Evolutionary conservation across 2,888 invertebrate species (phyloP), one percentile per base, ranked within the genome.

Genomic region (Neoitamus cyanurus): DNA sequence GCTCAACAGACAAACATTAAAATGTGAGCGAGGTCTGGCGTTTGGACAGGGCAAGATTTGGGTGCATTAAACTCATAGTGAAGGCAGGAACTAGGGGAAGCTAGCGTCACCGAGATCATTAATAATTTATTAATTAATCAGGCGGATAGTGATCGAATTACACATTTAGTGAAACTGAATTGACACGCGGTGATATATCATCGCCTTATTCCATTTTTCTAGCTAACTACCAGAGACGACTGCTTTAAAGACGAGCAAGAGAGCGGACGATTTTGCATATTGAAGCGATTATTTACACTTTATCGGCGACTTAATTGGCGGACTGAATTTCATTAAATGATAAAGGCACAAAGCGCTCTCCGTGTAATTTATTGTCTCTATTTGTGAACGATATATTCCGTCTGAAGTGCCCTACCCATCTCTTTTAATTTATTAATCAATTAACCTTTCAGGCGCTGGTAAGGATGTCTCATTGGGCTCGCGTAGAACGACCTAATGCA

Each of bases 251-350:
- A 9, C 7, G 9, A 58, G 25, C 58, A 58, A 58, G 58, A 58
- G 20, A 58, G 15, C 20, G 20, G 25, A 58, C 58, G 58, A 20
- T 58, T 58, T 58, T 58, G 58, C 58, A 58, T 58, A 58, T 58
- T 20, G 58, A 58, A 58, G 25, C 58, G 58, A 58, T 58, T 58
- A 58, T 58, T 58, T 58, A 58, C 20, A 58, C 58, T 58, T 58
- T 58, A 58, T 58, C 58, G 58, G 58, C 25, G 25, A 58, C 9
- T 58, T 58, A 58, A 58, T 58, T 58, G 58, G 25, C 58, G 58
- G 58, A 58, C 58, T 58, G 58, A 58, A 58, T 58, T 58, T 58
- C 58, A 58, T 58, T 58, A 58, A 58, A 58, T 58, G 58, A 58
- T 58, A 58, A 58, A 58, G 20, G 25, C 58, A 58, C 58, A 20